Conservation (phyloP, 2,888 invertebrate genomes). For the Xylota segnis region DNA sequence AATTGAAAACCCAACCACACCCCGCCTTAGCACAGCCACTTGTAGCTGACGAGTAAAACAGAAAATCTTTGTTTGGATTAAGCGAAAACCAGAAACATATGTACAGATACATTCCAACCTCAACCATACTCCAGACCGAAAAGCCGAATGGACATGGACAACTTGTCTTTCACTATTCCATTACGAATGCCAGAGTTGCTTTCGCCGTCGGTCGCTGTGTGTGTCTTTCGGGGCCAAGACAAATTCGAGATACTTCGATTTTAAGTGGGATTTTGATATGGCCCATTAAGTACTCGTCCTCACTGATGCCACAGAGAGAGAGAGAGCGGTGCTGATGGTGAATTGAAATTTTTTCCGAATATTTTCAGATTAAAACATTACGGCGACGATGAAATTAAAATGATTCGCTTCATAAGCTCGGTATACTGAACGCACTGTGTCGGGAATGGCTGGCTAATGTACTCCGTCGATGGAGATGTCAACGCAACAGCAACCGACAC, state of each 20-base stretch:
- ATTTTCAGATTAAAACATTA: slow-evolving; percentile 71
- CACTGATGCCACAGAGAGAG: not conserved
- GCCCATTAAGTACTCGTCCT: slow-evolving; percentile 57
- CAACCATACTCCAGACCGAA: slow-evolving; percentile 18
- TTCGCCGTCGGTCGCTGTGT: slow-evolving; percentile 4
- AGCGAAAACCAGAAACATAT: slow-evolving; percentile 4
- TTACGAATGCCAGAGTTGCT: slow-evolving; percentile 31
- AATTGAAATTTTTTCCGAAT: slow-evolving; percentile 56
- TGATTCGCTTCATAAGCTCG: slow-evolving; percentile 64
- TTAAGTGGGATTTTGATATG: slow-evolving; percentile 45
- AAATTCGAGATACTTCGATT: slow-evolving; percentile 41
- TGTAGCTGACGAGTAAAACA: not conserved
- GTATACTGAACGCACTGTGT: slow-evolving; percentile 16
- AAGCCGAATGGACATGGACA: slow-evolving; percentile 17
- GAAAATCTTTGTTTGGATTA: slow-evolving; percentile 9
- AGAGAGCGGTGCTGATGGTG: slow-evolving; percentile 19
- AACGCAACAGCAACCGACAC: slow-evolving; percentile 38
- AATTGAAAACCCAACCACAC: slow-evolving; percentile 38
- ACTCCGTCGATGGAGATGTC: slow-evolving; percentile 62
- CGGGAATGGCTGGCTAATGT: slow-evolving; percentile 30
- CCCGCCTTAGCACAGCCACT: slow-evolving; percentile 18
- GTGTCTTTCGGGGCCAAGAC: slow-evolving; percentile 8
- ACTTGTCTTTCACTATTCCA: slow-evolving; percentile 67
- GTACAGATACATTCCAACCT: slow-evolving; percentile 25
- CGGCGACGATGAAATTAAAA: slow-evolving; percentile 61